Conservation (phyloP, 2,113 vertebrate genomes). For the Halcyon malimbica region DNA sequence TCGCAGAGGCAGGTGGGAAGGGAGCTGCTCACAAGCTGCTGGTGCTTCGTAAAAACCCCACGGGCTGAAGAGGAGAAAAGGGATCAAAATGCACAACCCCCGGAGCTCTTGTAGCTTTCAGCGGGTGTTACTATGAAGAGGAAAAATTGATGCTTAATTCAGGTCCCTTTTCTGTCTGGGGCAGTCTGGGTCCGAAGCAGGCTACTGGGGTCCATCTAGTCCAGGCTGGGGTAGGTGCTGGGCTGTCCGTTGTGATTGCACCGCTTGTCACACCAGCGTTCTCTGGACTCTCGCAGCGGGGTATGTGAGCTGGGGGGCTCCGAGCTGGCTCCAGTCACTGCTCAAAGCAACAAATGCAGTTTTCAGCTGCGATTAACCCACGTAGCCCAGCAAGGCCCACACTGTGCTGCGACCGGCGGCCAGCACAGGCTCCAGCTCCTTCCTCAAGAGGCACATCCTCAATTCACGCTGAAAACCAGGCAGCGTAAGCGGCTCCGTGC, state of each 20-base stretch:
- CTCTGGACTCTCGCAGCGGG: neutral
- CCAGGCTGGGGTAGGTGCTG: accelerated
- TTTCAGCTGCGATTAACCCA: neutral
- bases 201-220: neutral
- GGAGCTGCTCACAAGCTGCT: neutral
- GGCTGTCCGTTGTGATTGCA: neutral
- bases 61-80: neutral
- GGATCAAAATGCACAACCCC: accelerated
- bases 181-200: neutral
- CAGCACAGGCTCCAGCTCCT: neutral
- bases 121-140: neutral
- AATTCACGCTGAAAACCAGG: neutral
- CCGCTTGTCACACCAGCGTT: neutral
- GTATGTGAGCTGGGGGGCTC: neutral
- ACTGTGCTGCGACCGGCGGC: accelerated
- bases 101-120: neutral
- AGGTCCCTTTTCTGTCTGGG: accelerated
- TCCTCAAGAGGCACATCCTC: neutral
- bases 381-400: neutral
- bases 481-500: neutral
- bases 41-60: neutral
- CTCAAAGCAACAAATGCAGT: neutral
- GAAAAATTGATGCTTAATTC: neutral
- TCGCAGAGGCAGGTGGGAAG: neutral
- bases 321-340: neutral